Evolutionary conservation across 2,113 vertebrate genomes (phyloP).

Genomic region (Pomatostomus ruficeps): DNA sequence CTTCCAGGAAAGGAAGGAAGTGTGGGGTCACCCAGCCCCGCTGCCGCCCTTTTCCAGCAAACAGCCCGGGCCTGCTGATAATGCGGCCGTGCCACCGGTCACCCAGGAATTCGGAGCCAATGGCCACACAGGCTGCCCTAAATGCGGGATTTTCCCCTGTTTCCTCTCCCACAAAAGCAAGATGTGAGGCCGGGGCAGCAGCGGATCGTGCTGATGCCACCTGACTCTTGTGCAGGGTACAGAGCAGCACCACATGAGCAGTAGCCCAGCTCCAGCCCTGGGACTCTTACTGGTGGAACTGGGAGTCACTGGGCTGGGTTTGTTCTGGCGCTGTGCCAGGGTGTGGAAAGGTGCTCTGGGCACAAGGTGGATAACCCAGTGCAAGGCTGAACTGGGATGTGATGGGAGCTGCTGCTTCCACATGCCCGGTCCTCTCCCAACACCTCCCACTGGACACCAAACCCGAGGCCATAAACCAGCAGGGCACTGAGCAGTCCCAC

Average conservation of each 20-base stretch:
- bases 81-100: background rate
- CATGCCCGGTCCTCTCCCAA: rapidly evolving
- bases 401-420: background rate
- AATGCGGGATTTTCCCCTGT: rapidly evolving
- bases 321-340: background rate
- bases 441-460: rapidly evolving
- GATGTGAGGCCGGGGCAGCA: rapidly evolving
- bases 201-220: rapidly evolving
- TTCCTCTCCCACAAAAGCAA: background rate
- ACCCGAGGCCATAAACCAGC: background rate
- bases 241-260: rapidly evolving
- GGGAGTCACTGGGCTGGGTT: background rate
- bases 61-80: conserved; percentile 28
- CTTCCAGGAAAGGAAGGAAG: conserved; percentile 73
- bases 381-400: rapidly evolving
- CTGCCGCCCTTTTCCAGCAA: conserved; percentile 58
- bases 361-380: rapidly evolving
- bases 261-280: background rate
- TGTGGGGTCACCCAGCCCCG: conserved; percentile 38
- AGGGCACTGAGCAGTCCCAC: background rate
- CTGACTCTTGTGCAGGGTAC: rapidly evolving
- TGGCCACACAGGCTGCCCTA: rapidly evolving
- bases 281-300: background rate
- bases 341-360: background rate
- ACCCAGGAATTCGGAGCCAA: background rate